Base-by-base conservation (phyloP, 2,113 vertebrate species). In the Rhegmatorhina hoffmannsi region DNA sequence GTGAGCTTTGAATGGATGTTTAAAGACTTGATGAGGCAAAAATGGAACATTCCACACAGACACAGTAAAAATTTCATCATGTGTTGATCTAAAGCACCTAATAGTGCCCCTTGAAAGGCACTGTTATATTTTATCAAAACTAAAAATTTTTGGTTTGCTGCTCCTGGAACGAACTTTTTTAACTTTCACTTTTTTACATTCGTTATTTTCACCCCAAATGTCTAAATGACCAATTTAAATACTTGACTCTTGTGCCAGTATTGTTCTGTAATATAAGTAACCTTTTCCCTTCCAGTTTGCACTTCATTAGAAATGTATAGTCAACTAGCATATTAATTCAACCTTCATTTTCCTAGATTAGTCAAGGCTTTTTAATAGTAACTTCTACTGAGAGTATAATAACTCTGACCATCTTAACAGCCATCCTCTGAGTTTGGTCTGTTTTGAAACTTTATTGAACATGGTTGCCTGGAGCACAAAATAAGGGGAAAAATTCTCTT, bases 31-130 rank as follows among this genome's bases (percentile, higher is more conserved):
- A 21, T 33, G 13, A 68, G 4, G 4, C 26, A 10, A 40, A 83
- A 79, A 77, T 7, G 11, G 44, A 91, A 89, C 64, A 82, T 75
- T 87, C 18, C 24, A 63, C 13, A 38, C 3, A 79, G 6, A 36
- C 8, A 21, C 8, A 34, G 1, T 40, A 63, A 77, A 6, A 84
- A 33, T 84, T 53, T 31, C 29, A 60, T 7, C 8, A 56, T 52
- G 9, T 85, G 2, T 46, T 87, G 21, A 29, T 43, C 8, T 63
- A 78, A 89, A 75, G 4, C 14, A 46, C 10, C 4, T 36, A 36
- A 31, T 10, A 58, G 1, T 34, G 66, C 5, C 1, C 3, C 10
- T 55, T 19, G 1, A 75, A 63, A 2, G 1, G 1, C 23, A 1
- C 1, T 40, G 6, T 55, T 84, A 12, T 24, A 53, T 76, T 83